phyloP scores from a whole-genome alignment of 2,113 vertebrate genomes.

The Barnardius zonarius region DNA sequence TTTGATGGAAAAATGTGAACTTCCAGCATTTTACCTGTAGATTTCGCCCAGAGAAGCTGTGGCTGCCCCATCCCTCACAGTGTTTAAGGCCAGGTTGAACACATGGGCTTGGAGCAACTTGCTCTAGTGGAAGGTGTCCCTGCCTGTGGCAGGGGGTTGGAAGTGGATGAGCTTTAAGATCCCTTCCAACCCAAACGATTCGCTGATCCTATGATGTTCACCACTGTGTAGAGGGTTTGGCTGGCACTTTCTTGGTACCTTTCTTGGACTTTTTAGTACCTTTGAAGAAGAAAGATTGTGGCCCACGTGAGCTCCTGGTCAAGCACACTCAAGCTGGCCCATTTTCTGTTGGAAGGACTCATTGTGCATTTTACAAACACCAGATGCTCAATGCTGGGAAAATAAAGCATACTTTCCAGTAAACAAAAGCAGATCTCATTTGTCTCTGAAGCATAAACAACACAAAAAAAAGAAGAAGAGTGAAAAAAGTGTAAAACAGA shows the following conservation, averaged over 20 bases:
- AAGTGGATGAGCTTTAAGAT: not conserved
- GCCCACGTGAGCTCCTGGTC: not conserved
- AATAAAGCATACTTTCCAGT: conserved; percentile 56
- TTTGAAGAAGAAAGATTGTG: not conserved
- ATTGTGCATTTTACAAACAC: conserved; percentile 8
- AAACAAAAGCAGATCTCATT: conserved; percentile 53
- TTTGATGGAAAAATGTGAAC: not conserved
- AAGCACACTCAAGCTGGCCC: not conserved
- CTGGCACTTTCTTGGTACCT: not conserved
- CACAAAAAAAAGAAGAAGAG: not conserved
- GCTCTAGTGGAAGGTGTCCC: not conserved
- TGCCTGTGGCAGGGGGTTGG: not conserved
- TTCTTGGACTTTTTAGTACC: not conserved
- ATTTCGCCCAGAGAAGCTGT: not conserved
- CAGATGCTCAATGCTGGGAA: conserved; percentile 39
- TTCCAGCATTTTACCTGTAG: not conserved
- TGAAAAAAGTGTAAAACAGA: not conserved
- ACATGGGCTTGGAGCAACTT: not conserved
- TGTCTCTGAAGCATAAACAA: conserved; percentile 1
- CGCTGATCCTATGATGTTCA: not conserved
- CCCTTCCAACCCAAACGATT: not conserved
- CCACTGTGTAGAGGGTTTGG: no score
- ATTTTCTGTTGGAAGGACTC: conserved; percentile 4
- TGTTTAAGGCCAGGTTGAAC: not conserved
- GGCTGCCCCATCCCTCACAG: not conserved